These are phyloP conservation scores for Chouioia cunea DNA, from an alignment of 2,888 invertebrate genomes.

Conservation along the genomic window DNA sequence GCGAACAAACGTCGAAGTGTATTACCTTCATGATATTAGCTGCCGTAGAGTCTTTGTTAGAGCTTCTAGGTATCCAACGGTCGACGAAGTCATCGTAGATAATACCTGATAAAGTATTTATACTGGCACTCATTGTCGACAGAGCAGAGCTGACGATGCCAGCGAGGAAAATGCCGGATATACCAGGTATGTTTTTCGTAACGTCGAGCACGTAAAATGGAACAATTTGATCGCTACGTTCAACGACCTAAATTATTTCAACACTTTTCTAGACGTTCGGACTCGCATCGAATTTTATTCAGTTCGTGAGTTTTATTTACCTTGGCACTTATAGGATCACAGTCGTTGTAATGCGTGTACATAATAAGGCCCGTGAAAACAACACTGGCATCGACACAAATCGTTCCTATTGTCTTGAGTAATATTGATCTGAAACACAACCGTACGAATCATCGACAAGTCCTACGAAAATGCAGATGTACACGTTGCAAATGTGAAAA, in stretches of 20 bases:
- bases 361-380: conserved; percentile 74
- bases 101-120: conserved; percentile 77
- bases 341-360: conserved; percentile 76
- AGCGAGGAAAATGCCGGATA: conserved; percentile 82
- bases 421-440: no score
- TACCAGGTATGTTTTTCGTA: conserved; percentile 75
- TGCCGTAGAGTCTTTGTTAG: conserved; percentile 70
- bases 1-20: no score
- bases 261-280: no score
- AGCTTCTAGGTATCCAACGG: conserved; percentile 70
- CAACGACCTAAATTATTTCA: conserved; percentile 51
- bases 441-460: no score
- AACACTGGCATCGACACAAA: conserved; percentile 71
- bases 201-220: conserved; percentile 81
- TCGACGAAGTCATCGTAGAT: conserved; percentile 77
- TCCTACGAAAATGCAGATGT: no score
- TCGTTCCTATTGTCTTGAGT: conserved; percentile 61
- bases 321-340: conserved; percentile 75
- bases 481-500: no score
- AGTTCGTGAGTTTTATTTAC: conserved; percentile 54
- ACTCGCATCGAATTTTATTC: background rate
- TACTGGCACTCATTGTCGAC: conserved; percentile 75
- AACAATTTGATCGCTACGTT: conserved; percentile 72
- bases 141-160: conserved; percentile 82
- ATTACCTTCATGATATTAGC: conserved; percentile 73